A percentile compares a stretch with the other conserved stretches of the same genome.
Evolutionary conservation across 2,797 vertebrate species (phyloP).

Genomic region (Sebastes miniatus): DNA sequence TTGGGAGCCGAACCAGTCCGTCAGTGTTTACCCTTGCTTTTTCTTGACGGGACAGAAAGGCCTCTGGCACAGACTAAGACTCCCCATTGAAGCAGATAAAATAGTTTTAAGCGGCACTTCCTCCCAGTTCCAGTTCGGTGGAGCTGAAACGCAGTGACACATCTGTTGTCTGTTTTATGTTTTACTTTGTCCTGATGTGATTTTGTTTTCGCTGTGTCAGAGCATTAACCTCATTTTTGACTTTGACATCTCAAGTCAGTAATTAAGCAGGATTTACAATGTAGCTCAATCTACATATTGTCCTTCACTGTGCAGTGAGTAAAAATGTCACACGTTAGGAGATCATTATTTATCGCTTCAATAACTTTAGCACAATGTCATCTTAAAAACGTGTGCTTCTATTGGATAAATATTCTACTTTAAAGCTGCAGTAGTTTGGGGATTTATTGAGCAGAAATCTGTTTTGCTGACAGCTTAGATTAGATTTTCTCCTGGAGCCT

Average conservation of each 20-base stretch:
- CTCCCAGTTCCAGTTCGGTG: neutral
- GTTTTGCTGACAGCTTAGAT: too few relatives aligned
- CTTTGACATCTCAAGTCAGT: conserved; percentile 1
- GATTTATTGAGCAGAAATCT: neutral
- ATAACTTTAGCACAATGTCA: neutral
- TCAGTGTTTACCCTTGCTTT: conserved; percentile 25
- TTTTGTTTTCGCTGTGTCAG: conserved; percentile 23
- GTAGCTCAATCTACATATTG: neutral
- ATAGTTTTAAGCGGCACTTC: conserved; percentile 7
- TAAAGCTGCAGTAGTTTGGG: neutral
- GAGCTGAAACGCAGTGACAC: conserved; percentile 1
- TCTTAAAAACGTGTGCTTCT: neutral
- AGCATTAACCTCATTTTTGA: conserved; percentile 19
- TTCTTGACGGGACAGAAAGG: conserved; percentile 20
- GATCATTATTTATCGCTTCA: neutral
- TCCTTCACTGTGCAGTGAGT: neutral
- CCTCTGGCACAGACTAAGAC: conserved; percentile 9
- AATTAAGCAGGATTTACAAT: conserved; percentile 16
- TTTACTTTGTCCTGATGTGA: neutral
- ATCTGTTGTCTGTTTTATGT: conserved; percentile 5
- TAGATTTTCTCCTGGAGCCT: neutral
- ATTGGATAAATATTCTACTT: neutral
- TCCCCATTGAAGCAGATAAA: conserved; percentile 23
- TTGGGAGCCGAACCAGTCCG: conserved; percentile 16
- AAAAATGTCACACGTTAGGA: neutral